Evolutionary conservation across 2,888 invertebrate genomes (phyloP), one percentile per base, ranked within the genome.

Genomic region (Mylabris sibirica): DNA sequence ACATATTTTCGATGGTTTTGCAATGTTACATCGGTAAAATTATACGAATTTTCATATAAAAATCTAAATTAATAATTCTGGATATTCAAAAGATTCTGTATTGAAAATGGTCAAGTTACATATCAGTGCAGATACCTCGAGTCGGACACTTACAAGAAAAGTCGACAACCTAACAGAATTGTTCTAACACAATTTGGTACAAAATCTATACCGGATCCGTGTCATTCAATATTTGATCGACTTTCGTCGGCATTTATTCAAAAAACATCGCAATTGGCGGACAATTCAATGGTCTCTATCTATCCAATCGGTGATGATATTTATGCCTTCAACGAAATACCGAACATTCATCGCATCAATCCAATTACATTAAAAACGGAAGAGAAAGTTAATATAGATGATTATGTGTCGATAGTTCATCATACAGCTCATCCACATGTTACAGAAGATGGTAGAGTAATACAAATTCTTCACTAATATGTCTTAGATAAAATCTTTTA

Each of bases 1-100:
- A 64, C 97, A 98, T 83, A 86, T 97, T 60, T 98, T 98, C 81
- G 98, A 98, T 84, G 93, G 96, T 76, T 91, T 96, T 1, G 96
- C 96, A 0, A 86, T 95, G 64, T 78, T 96, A 60, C 96, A 96
- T 83, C 88, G 87, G 89, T 59, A 24, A n/a, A n/a, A 44, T 44
- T 44, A 59, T 59, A n/a, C n/a, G n/a, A 30, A 30, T 34, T 34
- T 60, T 17, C 4, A 22, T 17, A 11, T 30, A 35, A 20, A 26
- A 60, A 9, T 14, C 30, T 30, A 14, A 9, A 14, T 38, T 17
- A n/a, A 3, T 44, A 2, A 17, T 38, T 38, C 11, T 14, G 5
- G 8, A 38, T 35, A 6, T 12, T 38, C 14, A 0, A 1, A 44
- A 44, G 44, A 11, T 96, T 95, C 80, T 87, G 87, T 17, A 93